Evolutionary conservation across 2,113 vertebrate genomes (phyloP), one percentile per base, ranked within the genome.

Genomic region (Camarhynchus parvulus): DNA sequence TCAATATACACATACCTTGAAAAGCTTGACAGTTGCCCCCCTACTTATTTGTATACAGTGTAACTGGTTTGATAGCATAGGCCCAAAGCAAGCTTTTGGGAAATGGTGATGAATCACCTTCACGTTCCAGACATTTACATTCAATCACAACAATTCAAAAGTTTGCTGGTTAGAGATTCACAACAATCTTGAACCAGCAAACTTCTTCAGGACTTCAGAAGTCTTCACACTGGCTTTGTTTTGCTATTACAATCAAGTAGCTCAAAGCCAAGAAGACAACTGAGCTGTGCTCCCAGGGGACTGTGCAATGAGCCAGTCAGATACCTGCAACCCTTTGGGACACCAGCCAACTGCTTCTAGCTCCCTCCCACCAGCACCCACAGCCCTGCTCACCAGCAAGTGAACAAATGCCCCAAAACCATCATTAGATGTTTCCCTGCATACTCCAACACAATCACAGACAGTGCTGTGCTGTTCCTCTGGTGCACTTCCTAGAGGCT

Each of bases 301-400:
- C 27, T 11, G 25, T 47, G n/a, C 27, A 31, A 10, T 5, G n/a
- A 77, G 23, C 30, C 69, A n/a, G 8, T 16, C 13, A 5, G 2
- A 11, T 14, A 78, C 27, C 41, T 49, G 23, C 49, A 62, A 23
- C 20, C 31, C 31, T 30, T 42, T 3, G 1, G 33, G 5, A 49
- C 28, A 44, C 7, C 52, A 72, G n/a, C 8, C 11, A 13, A 0
- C 18, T 41, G 17, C 39, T 68, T 35, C 42, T 28, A 25, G 12
- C 25, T 83, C n/a, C 9, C 23, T 75, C 35, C 24, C 35, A 61
- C 22, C 35, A 56, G 25, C 25, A 82, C 21, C 22, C 37, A 58
- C 31, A 44, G 68, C 27, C 4, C 37, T 5, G 3, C 50, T 86
- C 3, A 0, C n/a, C 41, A 30, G 35, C 1, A 3, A 49, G 30